Evolutionary conservation across 1,140 invertebrate species (phyloP).

Genomic region (Zaprionus lachaisei): DNA sequence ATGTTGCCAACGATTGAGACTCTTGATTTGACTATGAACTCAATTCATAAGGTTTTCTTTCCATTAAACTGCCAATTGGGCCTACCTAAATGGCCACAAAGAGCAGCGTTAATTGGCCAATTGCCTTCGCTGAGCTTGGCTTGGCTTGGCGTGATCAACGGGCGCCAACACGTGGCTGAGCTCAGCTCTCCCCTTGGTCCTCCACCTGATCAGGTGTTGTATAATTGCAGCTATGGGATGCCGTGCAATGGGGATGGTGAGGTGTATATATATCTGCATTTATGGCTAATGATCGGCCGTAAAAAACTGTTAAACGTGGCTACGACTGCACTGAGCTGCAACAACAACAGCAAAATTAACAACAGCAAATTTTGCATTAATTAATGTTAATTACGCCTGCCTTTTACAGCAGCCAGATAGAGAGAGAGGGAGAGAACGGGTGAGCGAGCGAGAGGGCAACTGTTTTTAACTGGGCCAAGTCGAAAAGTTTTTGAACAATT

Average conservation of each 20-base stretch:
- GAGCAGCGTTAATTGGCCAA: conserved; percentile 40
- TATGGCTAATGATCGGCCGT: conserved; percentile 27
- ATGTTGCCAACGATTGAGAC: not conserved
- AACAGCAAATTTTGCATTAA: conserved; percentile 61
- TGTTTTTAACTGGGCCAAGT: conserved; percentile 66
- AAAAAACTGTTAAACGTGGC: conserved; percentile 22
- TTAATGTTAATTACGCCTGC: conserved; percentile 68
- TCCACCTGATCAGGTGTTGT: conserved; percentile 7
- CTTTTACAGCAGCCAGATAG: conserved; percentile 24
- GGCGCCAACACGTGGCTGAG: conserved; percentile 26
- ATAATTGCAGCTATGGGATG: conserved; percentile 24
- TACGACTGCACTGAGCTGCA: conserved; percentile 6
- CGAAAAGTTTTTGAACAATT: conserved; percentile 43
- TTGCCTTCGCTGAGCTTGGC: conserved; percentile 9
- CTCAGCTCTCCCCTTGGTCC: not conserved
- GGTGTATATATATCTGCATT: conserved; percentile 6
- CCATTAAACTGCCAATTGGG: conserved; percentile 38
- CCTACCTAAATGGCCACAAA: conserved; percentile 40
- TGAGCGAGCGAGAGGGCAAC: conserved; percentile 6
- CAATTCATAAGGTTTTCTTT: conserved; percentile 30
- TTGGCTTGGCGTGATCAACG: conserved; percentile 4
- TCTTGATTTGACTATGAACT: conserved; percentile 19
- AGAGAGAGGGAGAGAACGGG: not conserved
- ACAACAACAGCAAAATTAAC: not conserved
- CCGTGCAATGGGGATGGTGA: not conserved